Conservation (phyloP, 2,888 invertebrate species). For the Leucophora obtusa region DNA sequence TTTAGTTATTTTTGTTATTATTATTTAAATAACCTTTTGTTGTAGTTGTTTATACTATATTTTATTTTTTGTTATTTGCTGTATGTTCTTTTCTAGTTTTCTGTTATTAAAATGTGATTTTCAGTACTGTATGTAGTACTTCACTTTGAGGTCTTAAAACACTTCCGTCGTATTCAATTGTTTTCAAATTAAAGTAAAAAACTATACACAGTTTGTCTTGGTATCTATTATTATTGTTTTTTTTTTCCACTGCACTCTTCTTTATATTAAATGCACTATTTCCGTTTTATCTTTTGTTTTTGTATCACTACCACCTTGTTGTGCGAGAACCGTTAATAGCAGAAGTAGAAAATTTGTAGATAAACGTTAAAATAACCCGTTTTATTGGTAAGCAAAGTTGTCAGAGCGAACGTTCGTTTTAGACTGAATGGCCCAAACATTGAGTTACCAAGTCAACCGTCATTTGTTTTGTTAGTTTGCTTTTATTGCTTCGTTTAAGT, state of each 20-base stretch:
- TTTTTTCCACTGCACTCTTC: constrained; percentile 40
- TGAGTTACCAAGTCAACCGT: constrained; percentile 66
- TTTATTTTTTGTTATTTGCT: not conserved
- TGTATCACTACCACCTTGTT: not conserved
- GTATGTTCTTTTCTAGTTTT: not conserved
- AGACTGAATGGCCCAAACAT: constrained; percentile 67
- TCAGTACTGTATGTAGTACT: not conserved
- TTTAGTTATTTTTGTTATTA: not conserved
- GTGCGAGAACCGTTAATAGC: constrained; percentile 50
- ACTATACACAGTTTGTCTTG: not conserved
- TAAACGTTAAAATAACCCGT: constrained; percentile 32
- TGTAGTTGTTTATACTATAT: not conserved
- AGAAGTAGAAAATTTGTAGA: not conserved
- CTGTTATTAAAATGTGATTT: not conserved
- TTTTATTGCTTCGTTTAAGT: constrained; percentile 28
- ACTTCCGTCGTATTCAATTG: not conserved
- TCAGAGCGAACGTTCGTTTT: constrained; percentile 70
- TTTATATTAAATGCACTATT: constrained; percentile 56
- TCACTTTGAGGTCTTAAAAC: not conserved
- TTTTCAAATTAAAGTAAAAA: too few relatives aligned
- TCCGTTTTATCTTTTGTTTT: constrained; percentile 58
- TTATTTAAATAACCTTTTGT: not conserved
- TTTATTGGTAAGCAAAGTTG: constrained; percentile 65
- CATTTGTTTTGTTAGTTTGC: constrained; percentile 44
- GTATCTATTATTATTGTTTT: not conserved